These are phyloP conservation scores for Limnephilus auricula DNA, from an alignment of 2,888 invertebrate genomes.

Conservation along the genomic window DNA sequence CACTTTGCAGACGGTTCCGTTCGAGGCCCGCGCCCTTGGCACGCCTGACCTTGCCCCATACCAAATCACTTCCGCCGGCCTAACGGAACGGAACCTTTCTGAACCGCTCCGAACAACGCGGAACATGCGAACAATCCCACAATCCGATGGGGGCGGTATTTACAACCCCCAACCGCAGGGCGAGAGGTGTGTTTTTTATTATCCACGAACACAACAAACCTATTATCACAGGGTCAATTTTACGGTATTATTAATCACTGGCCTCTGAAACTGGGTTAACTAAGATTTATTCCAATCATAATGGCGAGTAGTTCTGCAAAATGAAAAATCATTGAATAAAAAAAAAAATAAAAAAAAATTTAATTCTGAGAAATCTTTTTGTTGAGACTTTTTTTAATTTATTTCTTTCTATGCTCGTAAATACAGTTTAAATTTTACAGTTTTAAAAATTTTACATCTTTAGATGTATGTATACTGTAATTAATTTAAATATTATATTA, in stretches of 20 bases:
- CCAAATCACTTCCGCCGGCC: constrained; percentile 11
- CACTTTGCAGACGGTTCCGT: background rate
- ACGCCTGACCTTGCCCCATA: background rate
- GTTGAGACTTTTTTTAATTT: too few relatives aligned
- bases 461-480: too few relatives aligned
- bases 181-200: background rate
- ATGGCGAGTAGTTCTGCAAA: background rate
- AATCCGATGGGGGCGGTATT: background rate
- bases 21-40: constrained; percentile 20
- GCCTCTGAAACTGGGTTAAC: background rate
- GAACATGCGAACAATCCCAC: constrained; percentile 36
- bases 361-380: too few relatives aligned
- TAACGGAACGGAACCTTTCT: background rate
- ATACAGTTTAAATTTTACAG: too few relatives aligned
- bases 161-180: background rate
- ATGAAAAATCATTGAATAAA: background rate
- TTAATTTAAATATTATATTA: too few relatives aligned
- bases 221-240: constrained; percentile 13
- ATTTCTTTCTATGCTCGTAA: too few relatives aligned
- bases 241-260: background rate
- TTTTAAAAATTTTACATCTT: too few relatives aligned
- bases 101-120: background rate
- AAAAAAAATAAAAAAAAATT: too few relatives aligned
- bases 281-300: constrained; percentile 4
- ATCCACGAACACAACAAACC: constrained; percentile 4